Evolutionary conservation across 2,113 vertebrate species (phyloP).

Genomic region (Cygnus buccinator): DNA sequence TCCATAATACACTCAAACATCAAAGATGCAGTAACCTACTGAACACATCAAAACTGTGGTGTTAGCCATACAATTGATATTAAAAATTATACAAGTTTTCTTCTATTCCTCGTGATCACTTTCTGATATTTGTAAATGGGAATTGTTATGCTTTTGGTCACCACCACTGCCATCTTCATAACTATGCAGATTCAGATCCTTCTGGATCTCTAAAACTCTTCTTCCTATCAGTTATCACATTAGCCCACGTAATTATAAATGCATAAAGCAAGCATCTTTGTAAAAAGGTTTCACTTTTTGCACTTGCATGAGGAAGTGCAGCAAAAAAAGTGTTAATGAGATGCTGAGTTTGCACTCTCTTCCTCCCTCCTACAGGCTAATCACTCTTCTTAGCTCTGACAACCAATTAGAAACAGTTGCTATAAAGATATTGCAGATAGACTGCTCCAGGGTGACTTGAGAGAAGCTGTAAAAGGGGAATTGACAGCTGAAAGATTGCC

Average conservation of each 20-base stretch:
- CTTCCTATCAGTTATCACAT: not conserved
- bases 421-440: not conserved
- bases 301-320: not conserved
- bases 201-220: not conserved
- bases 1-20: not conserved
- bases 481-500: not conserved
- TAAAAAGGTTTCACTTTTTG: not conserved
- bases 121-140: not conserved
- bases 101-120: not conserved
- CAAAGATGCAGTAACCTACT: not conserved
- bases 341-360: not conserved
- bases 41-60: not conserved
- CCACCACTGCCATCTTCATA: not conserved
- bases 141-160: not conserved
- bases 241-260: not conserved
- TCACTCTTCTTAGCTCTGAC: not conserved
- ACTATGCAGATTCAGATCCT: not conserved
- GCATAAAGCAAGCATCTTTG: not conserved
- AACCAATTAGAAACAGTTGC: conserved; percentile 23
- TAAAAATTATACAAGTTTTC: not conserved
- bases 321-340: not conserved
- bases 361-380: not conserved
- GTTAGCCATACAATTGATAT: not conserved
- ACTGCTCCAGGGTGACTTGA: not conserved
- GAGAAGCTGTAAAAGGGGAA: not conserved